These are phyloP conservation scores for Microcebus murinus DNA, from an alignment of 2,113 vertebrate species.

Conservation along the genomic window DNA sequence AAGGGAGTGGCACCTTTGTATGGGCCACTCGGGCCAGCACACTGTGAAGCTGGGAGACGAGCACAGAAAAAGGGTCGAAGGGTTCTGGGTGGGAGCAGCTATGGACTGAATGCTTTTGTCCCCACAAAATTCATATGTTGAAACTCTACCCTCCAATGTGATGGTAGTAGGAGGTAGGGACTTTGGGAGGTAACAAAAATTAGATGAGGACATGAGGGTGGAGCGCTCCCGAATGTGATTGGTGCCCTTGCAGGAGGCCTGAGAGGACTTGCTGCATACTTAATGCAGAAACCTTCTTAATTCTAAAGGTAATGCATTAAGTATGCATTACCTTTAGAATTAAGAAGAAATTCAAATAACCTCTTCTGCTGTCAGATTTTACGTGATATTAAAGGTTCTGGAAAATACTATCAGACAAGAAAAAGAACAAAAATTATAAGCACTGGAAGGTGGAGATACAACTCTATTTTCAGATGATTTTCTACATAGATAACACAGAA, in stretches of 20 bases:
- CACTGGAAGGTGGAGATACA: neutral
- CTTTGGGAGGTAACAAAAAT: neutral
- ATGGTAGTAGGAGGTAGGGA: neutral
- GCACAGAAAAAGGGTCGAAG: neutral
- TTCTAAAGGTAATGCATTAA: too few relatives aligned
- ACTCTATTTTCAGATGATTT: neutral
- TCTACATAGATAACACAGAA: neutral
- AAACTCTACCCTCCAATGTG: neutral
- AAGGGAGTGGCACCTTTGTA: neutral
- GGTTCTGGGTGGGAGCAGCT: neutral
- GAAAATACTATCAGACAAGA: neutral
- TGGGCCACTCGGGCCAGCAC: neutral
- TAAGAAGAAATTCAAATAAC: neutral
- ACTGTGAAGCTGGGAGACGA: neutral
- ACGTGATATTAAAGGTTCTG: neutral
- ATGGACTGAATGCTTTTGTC: neutral
- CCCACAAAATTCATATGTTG: too few relatives aligned
- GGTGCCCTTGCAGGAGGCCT: neutral
- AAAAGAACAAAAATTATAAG: neutral
- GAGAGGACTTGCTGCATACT: neutral
- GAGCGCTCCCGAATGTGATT: neutral
- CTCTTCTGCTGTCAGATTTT: neutral
- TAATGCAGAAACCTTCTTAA: neutral
- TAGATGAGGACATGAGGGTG: neutral
- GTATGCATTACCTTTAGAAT: neutral